Evolutionary conservation across 2,797 vertebrate species (phyloP).

Genomic region (Parauchenoglanis punctatus): DNA sequence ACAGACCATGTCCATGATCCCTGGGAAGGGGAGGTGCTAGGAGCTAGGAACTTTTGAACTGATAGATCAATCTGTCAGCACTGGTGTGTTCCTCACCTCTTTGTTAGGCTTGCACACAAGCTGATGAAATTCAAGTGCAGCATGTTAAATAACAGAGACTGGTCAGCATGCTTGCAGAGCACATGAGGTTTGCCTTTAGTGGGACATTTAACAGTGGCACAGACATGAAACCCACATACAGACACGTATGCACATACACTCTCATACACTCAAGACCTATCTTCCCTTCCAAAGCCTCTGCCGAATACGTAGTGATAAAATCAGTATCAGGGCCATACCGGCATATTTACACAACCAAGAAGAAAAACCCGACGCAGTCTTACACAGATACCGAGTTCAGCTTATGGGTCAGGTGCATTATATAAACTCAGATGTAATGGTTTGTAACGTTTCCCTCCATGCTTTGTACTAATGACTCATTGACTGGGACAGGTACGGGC

Average conservation of each 20-base stretch:
- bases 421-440: constrained; percentile 39
- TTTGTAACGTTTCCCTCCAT: constrained; percentile 38
- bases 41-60: constrained; percentile 38
- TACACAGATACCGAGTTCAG: constrained; percentile 15
- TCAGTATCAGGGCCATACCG: constrained; percentile 45
- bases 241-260: constrained; percentile 29
- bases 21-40: not conserved
- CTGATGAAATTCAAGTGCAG: constrained; percentile 72
- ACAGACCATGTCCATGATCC: constrained; percentile 43
- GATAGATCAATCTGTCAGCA: constrained; percentile 61
- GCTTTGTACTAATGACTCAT: constrained; percentile 31
- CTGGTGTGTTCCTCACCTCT: constrained; percentile 65
- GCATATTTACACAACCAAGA: constrained; percentile 27
- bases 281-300: constrained; percentile 24
- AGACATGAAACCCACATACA: constrained; percentile 26
- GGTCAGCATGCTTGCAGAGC: constrained; percentile 23
- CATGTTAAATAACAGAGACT: constrained; percentile 65
- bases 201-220: constrained; percentile 7
- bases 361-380: not conserved
- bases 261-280: constrained; percentile 9
- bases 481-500: constrained; percentile 34
- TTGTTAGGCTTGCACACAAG: constrained; percentile 63
- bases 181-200: constrained; percentile 42
- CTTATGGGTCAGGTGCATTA: constrained; percentile 31
- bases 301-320: constrained; percentile 15